These are phyloP conservation scores for Orchestes rusci DNA, from an alignment of 2,888 invertebrate genomes.

Conservation along the genomic window DNA sequence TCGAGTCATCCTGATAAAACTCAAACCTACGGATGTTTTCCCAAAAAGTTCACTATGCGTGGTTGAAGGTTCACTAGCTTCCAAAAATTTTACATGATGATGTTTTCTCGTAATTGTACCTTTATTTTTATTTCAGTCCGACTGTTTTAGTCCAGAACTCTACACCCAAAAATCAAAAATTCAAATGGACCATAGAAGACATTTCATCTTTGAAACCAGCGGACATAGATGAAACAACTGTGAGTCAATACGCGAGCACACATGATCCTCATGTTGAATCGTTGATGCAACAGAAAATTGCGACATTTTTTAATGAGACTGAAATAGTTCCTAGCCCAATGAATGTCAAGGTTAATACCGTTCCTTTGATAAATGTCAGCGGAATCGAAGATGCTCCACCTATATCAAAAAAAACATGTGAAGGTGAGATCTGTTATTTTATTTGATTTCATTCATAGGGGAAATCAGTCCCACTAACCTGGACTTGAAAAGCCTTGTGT, in stretches of 20 bases:
- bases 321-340: conserved; percentile 43
- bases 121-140: conserved; percentile 35
- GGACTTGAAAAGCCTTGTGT: no score
- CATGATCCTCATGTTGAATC: conserved; percentile 56
- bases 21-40: no score
- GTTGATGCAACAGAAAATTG: conserved; percentile 60
- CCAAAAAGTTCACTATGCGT: no score
- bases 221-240: conserved; percentile 57
- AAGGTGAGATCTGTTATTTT: conserved; percentile 26
- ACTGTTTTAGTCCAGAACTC: conserved; percentile 40
- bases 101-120: neutral
- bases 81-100: conserved; percentile 2
- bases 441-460: no score
- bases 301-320: conserved; percentile 45
- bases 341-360: conserved; percentile 16
- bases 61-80: conserved; percentile 2
- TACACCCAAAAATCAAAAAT: conserved; percentile 45
- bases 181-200: conserved; percentile 66
- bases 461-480: no score
- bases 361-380: conserved; percentile 20
- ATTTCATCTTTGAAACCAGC: conserved; percentile 60
- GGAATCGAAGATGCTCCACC: no score
- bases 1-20: no score
- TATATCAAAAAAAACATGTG: conserved; percentile 12
- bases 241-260: conserved; percentile 52